Conservation (phyloP, 1,140 invertebrate species). For the Microplitis demolitor region DNA sequence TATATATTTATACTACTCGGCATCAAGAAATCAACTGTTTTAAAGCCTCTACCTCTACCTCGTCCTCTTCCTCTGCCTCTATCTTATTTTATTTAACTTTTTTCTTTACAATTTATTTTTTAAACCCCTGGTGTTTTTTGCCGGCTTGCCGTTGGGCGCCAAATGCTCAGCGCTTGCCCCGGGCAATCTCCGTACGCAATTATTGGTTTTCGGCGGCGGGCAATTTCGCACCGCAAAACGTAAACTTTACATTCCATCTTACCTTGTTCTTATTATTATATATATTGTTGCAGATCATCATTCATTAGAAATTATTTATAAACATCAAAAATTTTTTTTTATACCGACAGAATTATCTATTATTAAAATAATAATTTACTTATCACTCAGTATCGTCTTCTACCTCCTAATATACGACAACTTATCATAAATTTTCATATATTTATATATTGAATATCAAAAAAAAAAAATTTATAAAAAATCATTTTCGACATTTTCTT, state of each 20-base stretch:
- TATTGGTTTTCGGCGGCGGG: slow-evolving; percentile 41
- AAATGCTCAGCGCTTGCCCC: slow-evolving; percentile 1
- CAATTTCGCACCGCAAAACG: slow-evolving; percentile 19
- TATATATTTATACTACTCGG: neutral
- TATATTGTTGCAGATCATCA: too few species aligned
- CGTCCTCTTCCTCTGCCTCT: slow-evolving; percentile 5
- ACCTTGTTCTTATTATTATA: too few species aligned
- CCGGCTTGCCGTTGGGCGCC: neutral
- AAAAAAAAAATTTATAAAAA: too few species aligned
- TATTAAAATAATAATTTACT: too few species aligned
- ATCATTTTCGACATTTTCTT: too few species aligned
- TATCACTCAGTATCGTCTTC: too few species aligned
- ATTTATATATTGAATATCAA: too few species aligned
- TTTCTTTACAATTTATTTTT: neutral
- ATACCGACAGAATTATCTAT: too few species aligned
- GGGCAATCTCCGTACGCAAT: slow-evolving; percentile 39
- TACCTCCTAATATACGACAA: too few species aligned
- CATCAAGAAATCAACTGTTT: slow-evolving; percentile 51
- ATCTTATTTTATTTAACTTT: neutral
- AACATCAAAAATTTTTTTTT: too few species aligned
- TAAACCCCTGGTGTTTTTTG: neutral
- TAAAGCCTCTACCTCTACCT: slow-evolving; percentile 42
- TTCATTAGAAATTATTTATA: too few species aligned
- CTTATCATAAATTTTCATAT: too few species aligned
- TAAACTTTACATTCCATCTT: neutral